Conservation (phyloP, 1,140 invertebrate genomes). For the Eueides isabella region DNA sequence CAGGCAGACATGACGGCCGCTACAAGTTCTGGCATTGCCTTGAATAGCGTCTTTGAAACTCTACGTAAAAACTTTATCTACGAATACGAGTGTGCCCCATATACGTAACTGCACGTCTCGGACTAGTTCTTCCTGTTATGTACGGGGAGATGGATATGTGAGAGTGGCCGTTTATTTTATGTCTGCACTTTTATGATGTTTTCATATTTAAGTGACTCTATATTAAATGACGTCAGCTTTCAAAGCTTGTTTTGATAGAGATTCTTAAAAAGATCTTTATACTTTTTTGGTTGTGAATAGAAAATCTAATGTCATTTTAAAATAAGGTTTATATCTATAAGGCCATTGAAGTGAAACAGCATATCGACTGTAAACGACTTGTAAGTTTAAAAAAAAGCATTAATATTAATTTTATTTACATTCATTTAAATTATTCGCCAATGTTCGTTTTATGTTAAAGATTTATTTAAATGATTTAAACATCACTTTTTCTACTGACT, state of each 20-base stretch:
- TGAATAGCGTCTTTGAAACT: constrained; percentile 5
- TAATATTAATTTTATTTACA: no score
- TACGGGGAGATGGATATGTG: neutral
- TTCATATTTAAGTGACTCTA: constrained; percentile 12
- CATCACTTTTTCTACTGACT: no score
- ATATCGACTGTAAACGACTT: no score
- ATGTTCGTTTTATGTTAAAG: no score
- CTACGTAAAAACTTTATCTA: constrained; percentile 9
- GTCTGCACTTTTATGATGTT: constrained; percentile 2
- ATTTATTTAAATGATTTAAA: no score
- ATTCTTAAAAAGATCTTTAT: neutral
- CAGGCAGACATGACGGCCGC: constrained; percentile 7
- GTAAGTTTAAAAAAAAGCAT: no score
- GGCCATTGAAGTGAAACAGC: no score
- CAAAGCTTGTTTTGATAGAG: neutral
- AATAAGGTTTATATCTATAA: neutral
- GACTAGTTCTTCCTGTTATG: constrained; percentile 13
- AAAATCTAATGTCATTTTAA: neutral
- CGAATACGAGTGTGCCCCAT: neutral
- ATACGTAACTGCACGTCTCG: neutral
- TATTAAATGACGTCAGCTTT: neutral
- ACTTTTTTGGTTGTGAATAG: neutral
- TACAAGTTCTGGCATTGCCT: constrained; percentile 7
- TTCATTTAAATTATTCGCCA: no score
- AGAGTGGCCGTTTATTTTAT: constrained; percentile 4